These are phyloP conservation scores for Psix sp. DNA, from an alignment of 1,140 invertebrate species.

Conservation along the genomic window DNA sequence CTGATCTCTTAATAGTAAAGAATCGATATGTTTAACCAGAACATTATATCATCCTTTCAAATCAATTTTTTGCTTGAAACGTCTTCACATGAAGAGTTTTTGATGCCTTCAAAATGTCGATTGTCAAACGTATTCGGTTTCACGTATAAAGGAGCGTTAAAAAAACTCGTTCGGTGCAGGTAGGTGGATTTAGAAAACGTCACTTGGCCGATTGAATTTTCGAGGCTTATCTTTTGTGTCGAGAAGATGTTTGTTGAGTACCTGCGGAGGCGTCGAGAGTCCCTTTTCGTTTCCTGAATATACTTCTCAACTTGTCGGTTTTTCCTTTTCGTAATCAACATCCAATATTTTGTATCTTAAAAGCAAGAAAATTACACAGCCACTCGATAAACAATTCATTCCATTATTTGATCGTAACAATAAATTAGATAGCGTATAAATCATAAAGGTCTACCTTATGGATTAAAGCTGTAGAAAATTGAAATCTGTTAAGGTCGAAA, in stretches of 20 bases:
- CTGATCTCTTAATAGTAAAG: too few species aligned
- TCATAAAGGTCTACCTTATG: too few species aligned
- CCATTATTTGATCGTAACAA: background rate
- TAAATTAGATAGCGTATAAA: background rate
- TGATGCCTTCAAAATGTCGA: too few species aligned
- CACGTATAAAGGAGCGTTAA: conserved; percentile 19
- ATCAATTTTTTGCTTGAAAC: too few species aligned
- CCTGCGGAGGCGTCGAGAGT: conserved; percentile 14
- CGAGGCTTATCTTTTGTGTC: conserved; percentile 16
- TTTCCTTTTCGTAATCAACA: conserved; percentile 10
- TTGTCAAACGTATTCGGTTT: conserved; percentile 23
- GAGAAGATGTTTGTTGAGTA: conserved; percentile 8
- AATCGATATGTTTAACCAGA: too few species aligned
- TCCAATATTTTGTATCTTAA: conserved; percentile 4
- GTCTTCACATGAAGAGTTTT: too few species aligned
- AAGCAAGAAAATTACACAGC: background rate
- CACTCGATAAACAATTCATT: conserved; percentile 2
- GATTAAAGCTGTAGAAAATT: too few species aligned
- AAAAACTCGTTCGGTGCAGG: conserved; percentile 21
- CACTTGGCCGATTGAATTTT: conserved; percentile 33
- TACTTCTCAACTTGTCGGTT: conserved; percentile 6
- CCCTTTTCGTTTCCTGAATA: background rate
- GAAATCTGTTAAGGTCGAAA: conserved; percentile 26
- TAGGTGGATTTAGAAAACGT: conserved; percentile 24
- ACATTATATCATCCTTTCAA: too few species aligned